A percentile compares a stretch with the other conserved stretches of the same genome.
Conservation (phyloP, 2,888 invertebrate genomes). For the Agrilus cyanescens region DNA sequence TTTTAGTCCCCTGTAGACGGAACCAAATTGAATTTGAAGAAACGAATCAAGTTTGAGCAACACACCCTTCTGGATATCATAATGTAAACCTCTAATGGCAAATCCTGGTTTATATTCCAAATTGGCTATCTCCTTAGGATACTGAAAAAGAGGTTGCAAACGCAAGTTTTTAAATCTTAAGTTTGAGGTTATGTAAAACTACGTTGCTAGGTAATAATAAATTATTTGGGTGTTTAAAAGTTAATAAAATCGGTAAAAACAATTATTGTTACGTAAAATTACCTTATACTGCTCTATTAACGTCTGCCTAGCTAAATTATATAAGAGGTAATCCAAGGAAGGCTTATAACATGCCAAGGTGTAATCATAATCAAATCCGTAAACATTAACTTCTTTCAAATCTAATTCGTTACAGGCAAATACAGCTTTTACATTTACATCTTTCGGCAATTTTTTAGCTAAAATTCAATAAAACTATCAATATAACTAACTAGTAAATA, state of each 20-base stretch:
- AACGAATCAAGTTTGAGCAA: slow-evolving; percentile 92
- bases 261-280: slow-evolving; percentile 9
- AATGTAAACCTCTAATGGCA: slow-evolving; percentile 94
- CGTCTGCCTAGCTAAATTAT: slow-evolving; percentile 78
- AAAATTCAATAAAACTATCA: slow-evolving; percentile 22
- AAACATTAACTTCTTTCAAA: slow-evolving; percentile 80
- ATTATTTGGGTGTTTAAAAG: slow-evolving; percentile 2
- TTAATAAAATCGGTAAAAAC: slow-evolving; percentile 1
- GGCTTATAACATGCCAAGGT: slow-evolving; percentile 92
- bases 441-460: slow-evolving; percentile 80
- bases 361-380: slow-evolving; percentile 98
- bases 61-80: slow-evolving; percentile 90
- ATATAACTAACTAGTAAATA: not conserved
- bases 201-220: not conserved
- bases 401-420: slow-evolving; percentile 96
- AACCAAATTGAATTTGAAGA: slow-evolving; percentile 90
- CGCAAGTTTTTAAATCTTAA: not conserved
- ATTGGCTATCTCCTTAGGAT: slow-evolving; percentile 70
- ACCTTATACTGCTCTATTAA: slow-evolving; percentile 84
- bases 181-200: not conserved
- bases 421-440: slow-evolving; percentile 78
- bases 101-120: slow-evolving; percentile 86
- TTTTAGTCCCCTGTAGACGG: slow-evolving; percentile 79
- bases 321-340: slow-evolving; percentile 76
- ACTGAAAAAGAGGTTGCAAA: slow-evolving; percentile 45